Evolutionary conservation across 2,797 vertebrate species (phyloP).

Genomic region (Champsocephalus gunnari): DNA sequence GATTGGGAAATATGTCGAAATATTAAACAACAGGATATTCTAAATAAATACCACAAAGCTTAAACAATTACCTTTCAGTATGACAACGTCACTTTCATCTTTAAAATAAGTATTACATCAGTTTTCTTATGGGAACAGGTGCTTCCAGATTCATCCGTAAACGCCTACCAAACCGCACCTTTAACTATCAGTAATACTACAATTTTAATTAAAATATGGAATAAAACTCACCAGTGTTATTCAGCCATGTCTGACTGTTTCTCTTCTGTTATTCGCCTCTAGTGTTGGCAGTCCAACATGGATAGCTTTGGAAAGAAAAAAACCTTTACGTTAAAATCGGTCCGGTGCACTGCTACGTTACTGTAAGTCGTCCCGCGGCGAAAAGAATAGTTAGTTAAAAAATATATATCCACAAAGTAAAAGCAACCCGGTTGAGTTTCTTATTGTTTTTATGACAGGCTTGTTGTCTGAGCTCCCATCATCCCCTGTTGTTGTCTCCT

Average conservation of each 20-base stretch:
- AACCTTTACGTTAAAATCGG: conserved; percentile 24
- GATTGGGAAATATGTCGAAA: neutral
- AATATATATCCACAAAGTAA: neutral
- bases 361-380: conserved; percentile 5
- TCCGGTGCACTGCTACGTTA: conserved; percentile 3
- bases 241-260: conserved; percentile 13
- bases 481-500: conserved; percentile 67
- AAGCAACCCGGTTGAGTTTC: conserved; percentile 1
- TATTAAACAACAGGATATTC: neutral
- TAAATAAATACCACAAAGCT: neutral
- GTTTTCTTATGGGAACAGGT: conserved; percentile 55
- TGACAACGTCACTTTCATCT: neutral
- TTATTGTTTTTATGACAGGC: conserved; percentile 38
- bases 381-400: neutral
- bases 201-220: neutral
- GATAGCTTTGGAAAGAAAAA: conserved; percentile 20
- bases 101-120: neutral
- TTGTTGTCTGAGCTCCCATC: conserved; percentile 52
- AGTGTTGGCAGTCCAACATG: conserved; percentile 24
- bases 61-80: neutral
- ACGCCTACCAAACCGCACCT: conserved; percentile 14
- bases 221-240: conserved; percentile 59
- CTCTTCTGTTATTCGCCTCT: conserved; percentile 39
- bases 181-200: neutral
- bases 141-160: conserved; percentile 11